Evolutionary conservation across 2,797 vertebrate genomes (phyloP).

Genomic region (Eurystomus glaucurus): DNA sequence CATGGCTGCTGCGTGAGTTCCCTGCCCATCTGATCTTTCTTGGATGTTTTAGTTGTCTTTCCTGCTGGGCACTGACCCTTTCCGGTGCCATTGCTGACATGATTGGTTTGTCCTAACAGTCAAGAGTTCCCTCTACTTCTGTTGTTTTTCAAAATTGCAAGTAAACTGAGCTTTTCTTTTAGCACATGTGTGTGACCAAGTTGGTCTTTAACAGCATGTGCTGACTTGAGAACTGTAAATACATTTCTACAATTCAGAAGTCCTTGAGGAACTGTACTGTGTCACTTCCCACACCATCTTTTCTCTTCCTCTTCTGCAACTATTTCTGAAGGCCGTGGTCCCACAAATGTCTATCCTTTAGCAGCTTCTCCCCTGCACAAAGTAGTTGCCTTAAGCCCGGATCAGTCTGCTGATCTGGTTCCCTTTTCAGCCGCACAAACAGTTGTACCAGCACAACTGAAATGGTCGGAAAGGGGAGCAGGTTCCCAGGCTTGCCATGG

Average conservation of each 20-base stretch:
- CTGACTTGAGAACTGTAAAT: conserved; percentile 13
- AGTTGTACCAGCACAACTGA: not conserved
- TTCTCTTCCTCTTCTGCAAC: conserved; percentile 47
- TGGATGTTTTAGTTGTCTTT: not conserved
- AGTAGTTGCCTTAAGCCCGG: not conserved
- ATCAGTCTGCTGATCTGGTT: not conserved
- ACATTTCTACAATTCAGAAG: not conserved
- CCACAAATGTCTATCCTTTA: not conserved
- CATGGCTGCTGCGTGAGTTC: conserved; percentile 88
- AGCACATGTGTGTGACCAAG: not conserved
- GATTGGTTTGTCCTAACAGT: not conserved
- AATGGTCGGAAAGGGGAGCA: not conserved
- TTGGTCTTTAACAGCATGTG: not conserved
- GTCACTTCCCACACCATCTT: conserved; percentile 5
- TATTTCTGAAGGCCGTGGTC: not conserved
- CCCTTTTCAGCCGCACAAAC: not conserved
- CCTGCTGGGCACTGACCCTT: not conserved
- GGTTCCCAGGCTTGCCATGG: not conserved
- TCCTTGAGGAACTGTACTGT: conserved; percentile 9
- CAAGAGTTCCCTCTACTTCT: not conserved
- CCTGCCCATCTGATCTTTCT: not conserved
- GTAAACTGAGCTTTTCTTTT: not conserved
- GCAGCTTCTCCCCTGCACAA: not conserved
- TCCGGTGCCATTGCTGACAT: not conserved
- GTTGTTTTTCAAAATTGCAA: not conserved